Evolutionary conservation across 2,797 vertebrate species (phyloP).

Genomic region (Gallinago stenura): DNA sequence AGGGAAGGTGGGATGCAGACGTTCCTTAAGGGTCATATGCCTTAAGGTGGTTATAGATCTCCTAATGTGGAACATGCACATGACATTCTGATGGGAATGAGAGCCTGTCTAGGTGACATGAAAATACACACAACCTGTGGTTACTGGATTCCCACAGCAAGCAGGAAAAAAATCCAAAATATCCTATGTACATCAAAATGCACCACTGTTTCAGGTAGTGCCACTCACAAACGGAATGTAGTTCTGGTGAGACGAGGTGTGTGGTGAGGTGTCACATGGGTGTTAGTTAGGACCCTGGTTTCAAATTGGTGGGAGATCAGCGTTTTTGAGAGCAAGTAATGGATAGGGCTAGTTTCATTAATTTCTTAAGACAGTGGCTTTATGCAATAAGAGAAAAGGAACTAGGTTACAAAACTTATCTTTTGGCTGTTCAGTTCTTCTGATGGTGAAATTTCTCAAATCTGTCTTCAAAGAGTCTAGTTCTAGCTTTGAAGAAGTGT

Average conservation of each 20-base stretch:
- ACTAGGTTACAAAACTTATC: not conserved
- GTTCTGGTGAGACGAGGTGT: not conserved
- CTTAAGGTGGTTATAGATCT: not conserved
- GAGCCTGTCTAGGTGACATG: not conserved
- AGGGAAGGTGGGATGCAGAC: not conserved
- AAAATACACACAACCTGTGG: not conserved
- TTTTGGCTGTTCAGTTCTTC: not conserved
- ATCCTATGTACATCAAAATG: not conserved
- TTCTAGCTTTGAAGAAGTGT: not conserved
- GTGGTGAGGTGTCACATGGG: no score
- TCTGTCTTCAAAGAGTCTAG: not conserved
- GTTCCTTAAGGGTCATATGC: not conserved
- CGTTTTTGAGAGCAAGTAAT: not conserved
- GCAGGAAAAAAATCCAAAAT: not conserved
- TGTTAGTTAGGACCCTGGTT: not conserved
- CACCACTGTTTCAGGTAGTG: not conserved
- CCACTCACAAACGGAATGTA: not conserved
- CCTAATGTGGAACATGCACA: not conserved
- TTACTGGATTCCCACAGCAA: not conserved
- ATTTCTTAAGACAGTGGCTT: not conserved
- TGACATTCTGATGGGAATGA: not conserved
- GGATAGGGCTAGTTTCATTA: not conserved
- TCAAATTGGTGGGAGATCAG: not conserved
- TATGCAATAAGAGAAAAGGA: not conserved
- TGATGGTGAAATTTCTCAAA: not conserved